Conservation (phyloP, 1,140 invertebrate species). For the Pseudomyrmex dendroicus region DNA sequence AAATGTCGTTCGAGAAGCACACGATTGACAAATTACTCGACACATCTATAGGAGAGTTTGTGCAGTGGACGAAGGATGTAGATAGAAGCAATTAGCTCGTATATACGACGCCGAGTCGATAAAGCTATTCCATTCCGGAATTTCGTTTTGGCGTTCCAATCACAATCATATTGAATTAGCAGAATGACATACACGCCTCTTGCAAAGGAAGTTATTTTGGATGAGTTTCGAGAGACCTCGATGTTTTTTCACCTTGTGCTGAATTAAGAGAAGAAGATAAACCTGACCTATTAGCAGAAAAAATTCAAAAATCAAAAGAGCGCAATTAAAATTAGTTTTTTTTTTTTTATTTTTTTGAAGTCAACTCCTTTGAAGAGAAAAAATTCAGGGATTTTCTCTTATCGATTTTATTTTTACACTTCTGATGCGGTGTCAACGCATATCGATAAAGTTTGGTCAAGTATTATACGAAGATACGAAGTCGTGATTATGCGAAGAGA, state of each 20-base stretch:
- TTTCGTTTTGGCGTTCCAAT: slow-evolving; percentile 45
- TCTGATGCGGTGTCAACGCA: not conserved
- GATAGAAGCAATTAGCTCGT: slow-evolving; percentile 36
- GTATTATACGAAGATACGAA: slow-evolving; percentile 13
- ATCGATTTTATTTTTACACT: slow-evolving; percentile 18
- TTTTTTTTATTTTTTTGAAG: not conserved
- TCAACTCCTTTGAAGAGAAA: not conserved
- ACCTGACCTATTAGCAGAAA: not conserved
- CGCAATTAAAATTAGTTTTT: not conserved
- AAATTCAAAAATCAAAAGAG: not conserved
- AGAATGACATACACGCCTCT: slow-evolving; percentile 1
- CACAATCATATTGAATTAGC: slow-evolving; percentile 67
- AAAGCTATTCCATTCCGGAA: slow-evolving; percentile 71
- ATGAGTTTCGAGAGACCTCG: not conserved
- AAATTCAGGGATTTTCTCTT: not conserved
- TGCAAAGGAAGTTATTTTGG: slow-evolving; percentile 34
- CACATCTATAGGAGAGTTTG: not conserved
- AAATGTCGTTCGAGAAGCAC: not conserved
- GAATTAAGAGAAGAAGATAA: not conserved
- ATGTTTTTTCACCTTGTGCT: slow-evolving; percentile 7
- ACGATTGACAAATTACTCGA: not conserved
- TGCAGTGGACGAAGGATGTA: not conserved
- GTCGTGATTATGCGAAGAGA: not conserved
- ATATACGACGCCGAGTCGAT: slow-evolving; percentile 49
- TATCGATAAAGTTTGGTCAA: not conserved